Evolutionary conservation across 2,888 invertebrate genomes (phyloP).

Genomic region (Sussaba pulchella): DNA sequence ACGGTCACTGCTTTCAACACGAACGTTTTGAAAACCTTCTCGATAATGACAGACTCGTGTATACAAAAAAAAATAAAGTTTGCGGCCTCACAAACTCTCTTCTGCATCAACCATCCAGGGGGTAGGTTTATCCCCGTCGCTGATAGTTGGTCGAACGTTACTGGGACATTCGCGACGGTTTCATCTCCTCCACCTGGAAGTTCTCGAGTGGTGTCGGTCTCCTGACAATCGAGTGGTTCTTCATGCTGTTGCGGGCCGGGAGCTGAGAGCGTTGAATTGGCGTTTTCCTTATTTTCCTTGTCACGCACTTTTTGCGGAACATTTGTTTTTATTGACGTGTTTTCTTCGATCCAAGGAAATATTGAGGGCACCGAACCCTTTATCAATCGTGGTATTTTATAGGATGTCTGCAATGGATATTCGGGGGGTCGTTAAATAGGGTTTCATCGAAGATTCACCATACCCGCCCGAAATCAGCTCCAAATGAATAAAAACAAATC

Average conservation of each 20-base stretch:
- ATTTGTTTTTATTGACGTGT: too few species aligned
- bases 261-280: conserved; percentile 2
- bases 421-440: background rate
- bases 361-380: conserved; percentile 30
- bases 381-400: conserved; percentile 26
- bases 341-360: conserved; percentile 26
- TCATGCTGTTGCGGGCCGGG: background rate
- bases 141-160: conserved; percentile 20
- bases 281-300: conserved; percentile 3
- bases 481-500: background rate
- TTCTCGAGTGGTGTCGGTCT: background rate
- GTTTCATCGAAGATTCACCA: background rate
- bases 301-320: conserved; percentile 6
- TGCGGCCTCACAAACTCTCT: conserved; percentile 4
- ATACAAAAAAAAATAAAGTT: background rate
- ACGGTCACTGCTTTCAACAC: conserved; percentile 34
- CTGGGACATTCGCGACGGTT: background rate
- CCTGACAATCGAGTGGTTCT: background rate
- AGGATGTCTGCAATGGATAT: conserved; percentile 29
- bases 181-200: background rate
- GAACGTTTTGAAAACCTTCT: background rate
- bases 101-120: conserved; percentile 25
- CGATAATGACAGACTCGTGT: background rate
- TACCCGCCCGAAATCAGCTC: background rate
- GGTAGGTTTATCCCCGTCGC: conserved; percentile 19